Percentiles rank a stretch among this genome's conserved stretches.
Conservation (phyloP, 2,888 invertebrate genomes). For the Nebria brevicollis region DNA sequence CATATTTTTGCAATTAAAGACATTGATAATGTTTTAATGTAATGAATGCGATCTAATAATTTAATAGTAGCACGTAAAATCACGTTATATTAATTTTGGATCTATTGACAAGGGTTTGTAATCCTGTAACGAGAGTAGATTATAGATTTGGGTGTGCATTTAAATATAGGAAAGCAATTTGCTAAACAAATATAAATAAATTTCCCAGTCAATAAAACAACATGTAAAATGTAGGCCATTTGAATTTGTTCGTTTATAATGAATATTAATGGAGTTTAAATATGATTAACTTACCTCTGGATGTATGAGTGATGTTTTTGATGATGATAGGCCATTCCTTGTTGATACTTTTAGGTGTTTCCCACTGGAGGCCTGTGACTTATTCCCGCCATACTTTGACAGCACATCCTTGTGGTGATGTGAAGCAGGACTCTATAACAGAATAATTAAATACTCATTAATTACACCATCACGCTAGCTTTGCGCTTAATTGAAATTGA, state of each 20-base stretch:
- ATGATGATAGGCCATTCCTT: constrained; percentile 58
- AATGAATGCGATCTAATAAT: too few relatives aligned
- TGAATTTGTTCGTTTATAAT: neutral
- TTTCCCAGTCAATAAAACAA: too few relatives aligned
- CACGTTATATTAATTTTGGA: too few relatives aligned
- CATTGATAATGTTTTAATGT: too few relatives aligned
- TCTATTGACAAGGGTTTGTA: too few relatives aligned
- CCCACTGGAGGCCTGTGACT: constrained; percentile 54
- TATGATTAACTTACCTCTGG: constrained; percentile 57
- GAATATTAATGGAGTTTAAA: neutral
- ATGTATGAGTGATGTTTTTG: constrained; percentile 59
- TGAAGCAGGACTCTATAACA: constrained; percentile 61
- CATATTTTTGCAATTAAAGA: too few relatives aligned
- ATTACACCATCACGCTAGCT: neutral
- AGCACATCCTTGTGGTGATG: constrained; percentile 61
- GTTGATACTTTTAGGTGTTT: constrained; percentile 59
- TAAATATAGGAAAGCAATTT: too few relatives aligned
- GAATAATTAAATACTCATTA: constrained; percentile 23
- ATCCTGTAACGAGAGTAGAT: too few relatives aligned
- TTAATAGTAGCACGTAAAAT: too few relatives aligned
- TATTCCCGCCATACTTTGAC: constrained; percentile 59
- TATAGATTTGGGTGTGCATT: too few relatives aligned
- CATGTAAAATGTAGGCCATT: too few relatives aligned
- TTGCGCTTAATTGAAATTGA: neutral
- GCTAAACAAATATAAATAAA: too few relatives aligned